A percentile compares a stretch with the other conserved stretches of the same genome.
phyloP scores from a whole-genome alignment of 2,113 vertebrate species.

The Tachysurus vachellii region DNA sequence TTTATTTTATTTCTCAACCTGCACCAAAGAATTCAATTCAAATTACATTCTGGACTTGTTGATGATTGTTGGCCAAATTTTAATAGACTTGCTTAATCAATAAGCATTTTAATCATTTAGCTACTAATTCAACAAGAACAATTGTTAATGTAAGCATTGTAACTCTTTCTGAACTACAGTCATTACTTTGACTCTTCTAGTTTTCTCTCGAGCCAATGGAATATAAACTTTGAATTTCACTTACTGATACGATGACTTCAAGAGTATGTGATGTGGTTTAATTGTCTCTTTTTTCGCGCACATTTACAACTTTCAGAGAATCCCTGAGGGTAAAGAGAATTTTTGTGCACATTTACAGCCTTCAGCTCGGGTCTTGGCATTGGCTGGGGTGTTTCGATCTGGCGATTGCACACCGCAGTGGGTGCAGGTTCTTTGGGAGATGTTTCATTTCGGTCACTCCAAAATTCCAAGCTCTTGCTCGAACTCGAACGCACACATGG shows the following conservation, averaged over 20 bases:
- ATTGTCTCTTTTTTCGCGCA: conserved; percentile 51
- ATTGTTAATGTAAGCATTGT: not conserved
- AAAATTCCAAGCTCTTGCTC: conserved; percentile 44
- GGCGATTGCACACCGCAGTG: conserved; percentile 13
- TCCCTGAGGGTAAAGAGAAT: conserved; percentile 65
- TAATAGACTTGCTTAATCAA: not conserved
- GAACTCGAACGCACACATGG: conserved; percentile 56
- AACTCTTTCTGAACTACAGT: not conserved
- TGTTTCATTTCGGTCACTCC: conserved; percentile 51
- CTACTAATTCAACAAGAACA: not conserved
- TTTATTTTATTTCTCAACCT: not conserved
- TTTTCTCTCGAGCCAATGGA: not conserved
- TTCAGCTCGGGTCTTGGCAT: conserved; percentile 46
- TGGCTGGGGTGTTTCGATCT: conserved; percentile 41
- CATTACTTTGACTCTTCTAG: not conserved
- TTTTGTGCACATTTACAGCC: conserved; percentile 65
- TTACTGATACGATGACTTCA: too few relatives aligned
- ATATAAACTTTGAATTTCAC: not conserved
- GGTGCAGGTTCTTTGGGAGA: conserved; percentile 44
- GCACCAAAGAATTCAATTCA: not conserved
- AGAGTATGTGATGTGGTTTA: not conserved
- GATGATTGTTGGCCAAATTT: not conserved
- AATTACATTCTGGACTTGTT: not conserved
- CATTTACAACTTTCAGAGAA: conserved; percentile 53
- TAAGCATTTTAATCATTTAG: not conserved